phyloP scores from a whole-genome alignment of 2,888 invertebrate genomes.

The Drosophila acutilabella region DNA sequence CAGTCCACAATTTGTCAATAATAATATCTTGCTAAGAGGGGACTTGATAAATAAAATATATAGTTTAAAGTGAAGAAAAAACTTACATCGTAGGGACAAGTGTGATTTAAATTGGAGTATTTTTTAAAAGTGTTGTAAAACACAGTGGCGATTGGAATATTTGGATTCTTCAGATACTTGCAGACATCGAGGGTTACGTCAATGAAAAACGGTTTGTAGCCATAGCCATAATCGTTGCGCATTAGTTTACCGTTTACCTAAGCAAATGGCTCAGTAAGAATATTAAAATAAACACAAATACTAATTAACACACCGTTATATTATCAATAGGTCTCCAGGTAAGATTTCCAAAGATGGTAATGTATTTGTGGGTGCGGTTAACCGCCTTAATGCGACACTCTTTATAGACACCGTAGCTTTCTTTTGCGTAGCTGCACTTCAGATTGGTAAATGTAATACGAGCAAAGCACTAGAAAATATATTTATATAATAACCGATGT shows the following conservation, averaged over 20 bases:
- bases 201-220: conserved; percentile 24
- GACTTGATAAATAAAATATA: background rate
- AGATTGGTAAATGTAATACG: conserved; percentile 28
- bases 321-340: background rate
- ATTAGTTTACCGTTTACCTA: conserved; percentile 20
- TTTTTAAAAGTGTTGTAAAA: conserved; percentile 15
- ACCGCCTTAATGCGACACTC: conserved; percentile 19
- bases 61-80: background rate
- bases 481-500: background rate
- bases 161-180: conserved; percentile 22
- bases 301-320: conserved; percentile 7
- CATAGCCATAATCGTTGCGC: conserved; percentile 41
- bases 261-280: background rate
- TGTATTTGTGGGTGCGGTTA: conserved; percentile 33
- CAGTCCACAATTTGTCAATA: conserved; percentile 2
- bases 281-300: too few species aligned
- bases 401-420: background rate
- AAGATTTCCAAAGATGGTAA: background rate
- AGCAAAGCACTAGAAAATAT: conserved; percentile 1
- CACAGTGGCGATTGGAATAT: conserved; percentile 6
- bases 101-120: conserved; percentile 47
- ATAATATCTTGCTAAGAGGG: conserved; percentile 10
- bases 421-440: conserved; percentile 1
- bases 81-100: conserved; percentile 44
- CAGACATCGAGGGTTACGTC: conserved; percentile 33